A percentile compares a stretch with the other conserved stretches of the same genome.
Evolutionary conservation across 2,113 vertebrate species (phyloP).

Genomic region (Cygnus buccinator): DNA sequence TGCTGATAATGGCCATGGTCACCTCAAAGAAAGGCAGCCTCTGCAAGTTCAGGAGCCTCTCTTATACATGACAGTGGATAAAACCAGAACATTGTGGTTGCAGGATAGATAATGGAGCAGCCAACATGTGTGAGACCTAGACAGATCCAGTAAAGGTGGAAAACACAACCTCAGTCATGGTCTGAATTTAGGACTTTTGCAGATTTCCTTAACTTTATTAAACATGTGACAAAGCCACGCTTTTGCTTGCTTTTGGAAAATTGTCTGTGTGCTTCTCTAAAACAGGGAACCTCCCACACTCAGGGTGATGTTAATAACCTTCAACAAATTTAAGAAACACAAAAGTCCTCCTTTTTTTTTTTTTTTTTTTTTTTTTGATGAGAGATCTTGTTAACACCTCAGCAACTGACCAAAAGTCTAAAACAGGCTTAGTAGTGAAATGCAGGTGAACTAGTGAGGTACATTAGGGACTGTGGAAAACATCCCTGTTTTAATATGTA

Average conservation of each 20-base stretch:
- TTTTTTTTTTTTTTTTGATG: too few species aligned
- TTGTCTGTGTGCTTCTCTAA: not conserved
- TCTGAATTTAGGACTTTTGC: not conserved
- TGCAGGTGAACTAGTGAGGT: not conserved
- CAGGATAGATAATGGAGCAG: not conserved
- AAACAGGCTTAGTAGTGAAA: not conserved
- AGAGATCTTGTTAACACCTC: not conserved
- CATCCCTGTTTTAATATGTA: not conserved
- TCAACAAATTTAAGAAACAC: not conserved
- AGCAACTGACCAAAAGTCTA: not conserved
- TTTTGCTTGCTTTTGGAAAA: not conserved
- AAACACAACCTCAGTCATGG: not conserved
- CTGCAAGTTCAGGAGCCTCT: not conserved
- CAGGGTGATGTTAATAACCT: not conserved
- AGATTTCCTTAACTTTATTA: not conserved
- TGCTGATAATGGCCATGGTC: not conserved
- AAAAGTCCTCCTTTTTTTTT: not conserved
- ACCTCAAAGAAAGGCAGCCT: not conserved
- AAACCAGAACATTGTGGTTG: not conserved
- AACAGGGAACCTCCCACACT: not conserved
- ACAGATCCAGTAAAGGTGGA: not conserved
- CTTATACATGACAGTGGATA: not conserved
- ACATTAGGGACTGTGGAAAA: not conserved
- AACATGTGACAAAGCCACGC: not conserved
- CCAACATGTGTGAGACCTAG: not conserved